These are phyloP conservation scores for Trypoxylus dichotomus DNA, from an alignment of 1,140 invertebrate species.

Conservation along the genomic window DNA sequence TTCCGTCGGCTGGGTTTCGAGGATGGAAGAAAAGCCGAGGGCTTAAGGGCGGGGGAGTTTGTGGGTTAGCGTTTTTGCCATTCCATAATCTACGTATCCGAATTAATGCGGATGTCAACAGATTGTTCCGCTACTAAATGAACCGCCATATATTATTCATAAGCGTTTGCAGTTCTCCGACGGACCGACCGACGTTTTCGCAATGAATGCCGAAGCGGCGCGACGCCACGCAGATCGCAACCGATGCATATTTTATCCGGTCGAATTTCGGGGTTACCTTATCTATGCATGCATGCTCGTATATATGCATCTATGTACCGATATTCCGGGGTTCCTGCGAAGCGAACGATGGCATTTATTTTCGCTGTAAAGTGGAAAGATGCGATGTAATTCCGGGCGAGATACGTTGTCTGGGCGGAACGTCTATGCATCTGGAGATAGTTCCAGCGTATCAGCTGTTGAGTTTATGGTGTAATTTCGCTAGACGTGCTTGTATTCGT, in stretches of 20 bases:
- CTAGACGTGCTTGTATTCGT: no score
- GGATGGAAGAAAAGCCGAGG: background rate
- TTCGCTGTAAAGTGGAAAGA: no score
- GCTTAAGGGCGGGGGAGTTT: background rate
- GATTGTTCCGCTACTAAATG: conserved; percentile 27
- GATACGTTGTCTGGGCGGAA: no score
- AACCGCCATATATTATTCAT: conserved; percentile 31
- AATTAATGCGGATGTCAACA: conserved; percentile 30
- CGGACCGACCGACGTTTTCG: no score
- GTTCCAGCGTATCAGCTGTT: no score
- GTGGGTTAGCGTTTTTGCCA: background rate
- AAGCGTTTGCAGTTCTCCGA: background rate
- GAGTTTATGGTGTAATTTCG: no score
- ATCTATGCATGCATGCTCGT: background rate
- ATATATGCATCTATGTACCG: no score
- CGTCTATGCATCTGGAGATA: no score
- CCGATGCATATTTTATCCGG: conserved; percentile 1
- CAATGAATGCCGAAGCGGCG: background rate
- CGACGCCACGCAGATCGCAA: background rate
- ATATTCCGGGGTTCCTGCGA: no score
- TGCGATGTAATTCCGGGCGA: no score
- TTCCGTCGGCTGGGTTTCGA: background rate
- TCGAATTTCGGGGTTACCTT: background rate
- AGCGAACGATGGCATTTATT: no score
- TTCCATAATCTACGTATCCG: conserved; percentile 25